phyloP scores from a whole-genome alignment of 2,888 invertebrate species.

The Epistrophella euchroma region DNA sequence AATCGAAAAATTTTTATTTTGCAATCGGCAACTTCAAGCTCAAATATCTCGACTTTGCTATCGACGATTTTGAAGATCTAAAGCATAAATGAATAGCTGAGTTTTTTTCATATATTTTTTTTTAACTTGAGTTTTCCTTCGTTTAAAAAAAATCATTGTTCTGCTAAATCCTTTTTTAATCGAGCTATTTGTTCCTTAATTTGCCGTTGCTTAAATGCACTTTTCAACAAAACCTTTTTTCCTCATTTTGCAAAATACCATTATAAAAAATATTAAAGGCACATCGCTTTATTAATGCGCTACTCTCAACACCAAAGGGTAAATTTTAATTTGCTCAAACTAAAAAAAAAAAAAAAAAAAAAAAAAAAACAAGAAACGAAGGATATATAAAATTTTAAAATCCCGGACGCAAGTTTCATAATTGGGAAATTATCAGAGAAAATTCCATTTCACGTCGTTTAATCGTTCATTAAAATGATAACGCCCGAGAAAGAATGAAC shows the following conservation, averaged over 20 bases:
- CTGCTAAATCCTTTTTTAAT: neutral
- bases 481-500: conserved; percentile 42
- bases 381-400: conserved; percentile 4
- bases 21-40: too few species aligned
- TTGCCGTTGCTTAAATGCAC: too few species aligned
- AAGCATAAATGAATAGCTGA: too few species aligned
- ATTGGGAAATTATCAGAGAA: conserved; percentile 74
- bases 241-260: neutral
- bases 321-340: conserved; percentile 6
- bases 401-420: conserved; percentile 67
- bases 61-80: too few species aligned
- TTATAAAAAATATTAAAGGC: neutral
- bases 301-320: neutral
- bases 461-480: conserved; percentile 74
- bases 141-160: neutral
- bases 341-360: conserved; percentile 22
- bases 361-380: conserved; percentile 5
- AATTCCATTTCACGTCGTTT: conserved; percentile 74
- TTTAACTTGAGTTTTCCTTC: neutral
- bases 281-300: conserved; percentile 29
- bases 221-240: neutral
- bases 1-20: too few species aligned
- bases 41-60: too few species aligned
- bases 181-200: neutral
- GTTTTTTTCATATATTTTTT: too few species aligned